Evolutionary conservation across 2,113 vertebrate species (phyloP).

Genomic region (Cricetomys ansorgei): DNA sequence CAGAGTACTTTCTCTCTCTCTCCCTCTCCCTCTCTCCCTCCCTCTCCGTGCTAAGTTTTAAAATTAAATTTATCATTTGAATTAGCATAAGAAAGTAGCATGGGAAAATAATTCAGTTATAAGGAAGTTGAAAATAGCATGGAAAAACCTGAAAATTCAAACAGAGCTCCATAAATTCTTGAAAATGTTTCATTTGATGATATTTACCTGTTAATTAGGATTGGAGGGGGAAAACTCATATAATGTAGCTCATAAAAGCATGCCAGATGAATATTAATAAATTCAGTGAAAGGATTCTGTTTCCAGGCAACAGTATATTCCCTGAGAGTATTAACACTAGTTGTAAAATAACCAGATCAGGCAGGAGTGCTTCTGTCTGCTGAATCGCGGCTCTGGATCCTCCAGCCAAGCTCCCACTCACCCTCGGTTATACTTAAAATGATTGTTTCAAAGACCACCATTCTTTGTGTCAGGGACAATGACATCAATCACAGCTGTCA

Average conservation of each 20-base stretch:
- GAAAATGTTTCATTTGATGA: conserved; percentile 37
- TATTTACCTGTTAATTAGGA: conserved; percentile 86
- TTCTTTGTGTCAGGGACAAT: neutral
- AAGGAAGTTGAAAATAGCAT: neutral
- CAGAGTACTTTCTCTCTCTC: neutral
- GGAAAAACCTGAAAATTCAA: conserved; percentile 40
- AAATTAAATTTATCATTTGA: neutral
- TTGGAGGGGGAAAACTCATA: conserved; percentile 83
- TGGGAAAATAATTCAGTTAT: neutral
- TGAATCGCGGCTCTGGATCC: conserved; percentile 63
- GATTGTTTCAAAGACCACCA: neutral
- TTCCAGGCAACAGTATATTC: conserved; percentile 86
- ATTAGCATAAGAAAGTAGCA: neutral
- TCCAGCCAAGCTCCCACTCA: conserved; percentile 18
- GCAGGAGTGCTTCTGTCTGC: conserved; percentile 64
- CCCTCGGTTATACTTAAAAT: neutral
- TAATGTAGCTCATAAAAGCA: conserved; percentile 82
- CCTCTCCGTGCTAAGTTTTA: neutral
- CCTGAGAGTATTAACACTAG: conserved; percentile 79
- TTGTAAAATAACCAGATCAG: conserved; percentile 63
- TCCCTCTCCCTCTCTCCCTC: neutral
- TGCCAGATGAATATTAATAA: conserved; percentile 85
- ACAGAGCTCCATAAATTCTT: conserved; percentile 52
- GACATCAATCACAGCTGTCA: neutral
- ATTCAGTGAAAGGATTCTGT: conserved; percentile 81